phyloP scores from a whole-genome alignment of 2,888 invertebrate species.

The Oxyteleia sp. region DNA sequence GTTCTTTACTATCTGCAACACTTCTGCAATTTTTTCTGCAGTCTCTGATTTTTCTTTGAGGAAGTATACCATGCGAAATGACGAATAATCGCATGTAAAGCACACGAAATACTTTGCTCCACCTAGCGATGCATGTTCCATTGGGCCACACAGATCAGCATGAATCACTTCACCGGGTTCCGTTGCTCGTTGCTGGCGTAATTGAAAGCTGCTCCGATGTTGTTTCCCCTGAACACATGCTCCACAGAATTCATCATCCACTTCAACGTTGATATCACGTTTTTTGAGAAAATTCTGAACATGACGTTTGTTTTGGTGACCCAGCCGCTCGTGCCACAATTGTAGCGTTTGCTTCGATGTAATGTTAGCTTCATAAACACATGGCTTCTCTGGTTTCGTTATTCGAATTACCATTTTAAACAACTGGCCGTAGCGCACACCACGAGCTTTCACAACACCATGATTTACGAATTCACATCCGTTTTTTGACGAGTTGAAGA shows the following conservation, averaged over 20 bases:
- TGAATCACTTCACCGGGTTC: slow-evolving; percentile 77
- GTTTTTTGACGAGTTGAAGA: slow-evolving; percentile 14
- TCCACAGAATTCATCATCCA: slow-evolving; percentile 74
- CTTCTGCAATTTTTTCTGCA: not conserved
- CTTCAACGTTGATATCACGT: slow-evolving; percentile 76
- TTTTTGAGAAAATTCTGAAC: slow-evolving; percentile 75
- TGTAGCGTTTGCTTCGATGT: slow-evolving; percentile 68
- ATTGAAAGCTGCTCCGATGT: slow-evolving; percentile 76
- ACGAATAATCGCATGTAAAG: slow-evolving; percentile 72
- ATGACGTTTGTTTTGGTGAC: slow-evolving; percentile 81
- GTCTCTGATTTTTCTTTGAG: slow-evolving; percentile 35
- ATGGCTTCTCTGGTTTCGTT: too few relatives aligned
- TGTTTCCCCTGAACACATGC: slow-evolving; percentile 78
- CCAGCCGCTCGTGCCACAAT: slow-evolving; percentile 80
- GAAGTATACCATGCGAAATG: slow-evolving; percentile 68
- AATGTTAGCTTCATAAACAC: slow-evolving; percentile 48
- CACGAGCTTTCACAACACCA: slow-evolving; percentile 37
- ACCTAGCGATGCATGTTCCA: slow-evolving; percentile 65
- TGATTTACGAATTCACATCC: slow-evolving; percentile 44
- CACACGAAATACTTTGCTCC: slow-evolving; percentile 66
- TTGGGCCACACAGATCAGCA: slow-evolving; percentile 78
- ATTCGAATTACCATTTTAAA: slow-evolving; percentile 47
- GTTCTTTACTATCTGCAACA: not conserved
- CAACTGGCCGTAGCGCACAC: slow-evolving; percentile 32
- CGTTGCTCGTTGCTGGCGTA: slow-evolving; percentile 63